Base-by-base conservation (phyloP, 2,888 invertebrate genomes). In the Spodoptera picta region DNA sequence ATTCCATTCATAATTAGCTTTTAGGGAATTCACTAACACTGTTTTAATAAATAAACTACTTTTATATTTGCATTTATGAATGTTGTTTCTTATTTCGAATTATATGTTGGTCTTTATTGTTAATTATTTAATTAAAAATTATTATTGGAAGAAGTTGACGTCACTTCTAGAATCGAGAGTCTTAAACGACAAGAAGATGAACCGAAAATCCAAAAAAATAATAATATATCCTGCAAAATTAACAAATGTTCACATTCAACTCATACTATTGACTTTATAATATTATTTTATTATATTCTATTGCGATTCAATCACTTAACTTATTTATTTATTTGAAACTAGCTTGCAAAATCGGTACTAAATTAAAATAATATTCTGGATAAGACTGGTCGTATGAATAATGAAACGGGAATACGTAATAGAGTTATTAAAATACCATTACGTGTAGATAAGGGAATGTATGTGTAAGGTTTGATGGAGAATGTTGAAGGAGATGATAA, bases 351-450 rank as follows among this genome's bases (percentile, higher is more conserved):
- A 81, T 80, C 75, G 75, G 63, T 69, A 65, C 60, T 77, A 79
- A 74, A 80, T 80, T 76, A 68, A 67, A 69, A 56, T 78, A 75
- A 79, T 79, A 75, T 82, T 83, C 79, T 75, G 82, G 72, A 87
- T 83, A 87, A 88, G 89, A 88, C 88, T 88, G 88, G 75, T 80
- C 50, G 78, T 84, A 84, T 82, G 79, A 83, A 82, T 83, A 84
- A 82, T 83, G 83, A 78, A 88, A 87, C 80, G 78, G 66, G 81
- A 85, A 88, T 89, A 89, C 88, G 88, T 88, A 88, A 88, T 84
- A 82, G 72, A 69, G 70, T 65, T 80, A 72, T 70, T 70, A 72
- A 76, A 74, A 64, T 79, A 80, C 66, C 65, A 77, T 77, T 73
- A 73, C 65, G 67, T 66, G 69, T 78, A 76, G 63, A 73, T 80